Evolutionary conservation across 2,888 invertebrate genomes (phyloP).

Genomic region (Platycheirus rosarum): DNA sequence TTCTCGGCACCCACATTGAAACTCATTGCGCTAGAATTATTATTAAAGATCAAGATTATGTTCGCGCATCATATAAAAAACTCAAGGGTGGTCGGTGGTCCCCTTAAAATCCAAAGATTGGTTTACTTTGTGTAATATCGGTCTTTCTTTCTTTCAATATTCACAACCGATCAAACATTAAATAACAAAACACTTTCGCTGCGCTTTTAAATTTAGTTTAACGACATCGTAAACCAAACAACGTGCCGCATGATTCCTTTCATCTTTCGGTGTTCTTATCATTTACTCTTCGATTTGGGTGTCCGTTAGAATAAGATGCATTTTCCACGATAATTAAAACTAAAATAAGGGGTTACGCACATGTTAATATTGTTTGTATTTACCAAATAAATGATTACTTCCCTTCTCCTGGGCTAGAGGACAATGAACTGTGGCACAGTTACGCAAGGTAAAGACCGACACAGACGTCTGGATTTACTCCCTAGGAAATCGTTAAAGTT

Average conservation of each 20-base stretch:
- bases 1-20: too few relatives aligned
- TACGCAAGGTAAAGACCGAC: too few relatives aligned
- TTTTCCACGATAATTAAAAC: slow-evolving; percentile 29
- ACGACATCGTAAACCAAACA: slow-evolving; percentile 68
- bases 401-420: not conserved
- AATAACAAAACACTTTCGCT: slow-evolving; percentile 74
- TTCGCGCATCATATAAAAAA: slow-evolving; percentile 41
- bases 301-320: slow-evolving; percentile 58
- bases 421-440: too few relatives aligned
- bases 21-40: too few relatives aligned
- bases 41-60: slow-evolving; percentile 20
- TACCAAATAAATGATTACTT: slow-evolving; percentile 67
- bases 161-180: slow-evolving; percentile 73
- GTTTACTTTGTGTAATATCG: slow-evolving; percentile 18
- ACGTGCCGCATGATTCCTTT: slow-evolving; percentile 55
- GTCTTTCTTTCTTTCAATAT: slow-evolving; percentile 66
- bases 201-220: slow-evolving; percentile 71
- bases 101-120: slow-evolving; percentile 51
- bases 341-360: slow-evolving; percentile 47
- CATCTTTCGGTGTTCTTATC: slow-evolving; percentile 55
- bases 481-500: slow-evolving; percentile 58
- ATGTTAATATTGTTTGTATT: slow-evolving; percentile 69
- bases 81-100: slow-evolving; percentile 74
- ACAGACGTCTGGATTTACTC: slow-evolving; percentile 3
- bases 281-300: slow-evolving; percentile 47